Percentiles rank a stretch among this genome's conserved stretches.
These are phyloP conservation scores for Belgica antarctica DNA, from an alignment of 2,888 invertebrate species.

Conservation along the genomic window DNA sequence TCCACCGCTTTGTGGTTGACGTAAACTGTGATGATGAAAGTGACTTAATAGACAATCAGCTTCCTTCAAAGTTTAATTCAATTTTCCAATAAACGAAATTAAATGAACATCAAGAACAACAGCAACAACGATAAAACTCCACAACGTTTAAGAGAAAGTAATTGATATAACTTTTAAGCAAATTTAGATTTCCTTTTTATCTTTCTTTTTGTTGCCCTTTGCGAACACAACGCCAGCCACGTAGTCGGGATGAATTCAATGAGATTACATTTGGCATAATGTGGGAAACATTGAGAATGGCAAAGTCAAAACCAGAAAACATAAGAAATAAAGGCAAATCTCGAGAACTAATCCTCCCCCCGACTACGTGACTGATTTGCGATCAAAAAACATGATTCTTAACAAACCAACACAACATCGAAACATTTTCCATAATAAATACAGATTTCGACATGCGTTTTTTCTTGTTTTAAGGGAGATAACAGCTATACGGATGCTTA, in stretches of 20 bases:
- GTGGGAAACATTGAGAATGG: constrained; percentile 28
- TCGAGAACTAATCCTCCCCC: constrained; percentile 35
- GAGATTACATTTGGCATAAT: constrained; percentile 35
- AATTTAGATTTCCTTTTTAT: not conserved
- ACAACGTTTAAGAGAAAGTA: constrained; percentile 7
- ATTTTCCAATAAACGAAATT: constrained; percentile 3
- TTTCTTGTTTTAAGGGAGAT: constrained; percentile 12
- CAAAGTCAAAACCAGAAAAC: constrained; percentile 5
- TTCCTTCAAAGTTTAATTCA: constrained; percentile 32
- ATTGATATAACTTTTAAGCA: constrained; percentile 24
- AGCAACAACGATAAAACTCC: constrained; percentile 25
- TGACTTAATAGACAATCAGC: too few species aligned
- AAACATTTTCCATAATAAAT: constrained; percentile 34
- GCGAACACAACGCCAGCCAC: constrained; percentile 23
- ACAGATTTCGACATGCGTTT: constrained; percentile 27
- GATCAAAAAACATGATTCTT: constrained; percentile 34
- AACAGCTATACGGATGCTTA: constrained; percentile 6
- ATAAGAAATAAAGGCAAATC: constrained; percentile 15
- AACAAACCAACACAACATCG: constrained; percentile 28
- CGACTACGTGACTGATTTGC: constrained; percentile 41
- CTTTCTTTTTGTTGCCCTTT: not conserved
- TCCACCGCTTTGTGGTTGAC: too few species aligned
- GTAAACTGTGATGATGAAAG: too few species aligned
- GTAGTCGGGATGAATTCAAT: constrained; percentile 36
- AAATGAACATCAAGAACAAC: constrained; percentile 8